Base-by-base conservation (phyloP, 1,140 invertebrate species). In the Pinna nobilis region DNA sequence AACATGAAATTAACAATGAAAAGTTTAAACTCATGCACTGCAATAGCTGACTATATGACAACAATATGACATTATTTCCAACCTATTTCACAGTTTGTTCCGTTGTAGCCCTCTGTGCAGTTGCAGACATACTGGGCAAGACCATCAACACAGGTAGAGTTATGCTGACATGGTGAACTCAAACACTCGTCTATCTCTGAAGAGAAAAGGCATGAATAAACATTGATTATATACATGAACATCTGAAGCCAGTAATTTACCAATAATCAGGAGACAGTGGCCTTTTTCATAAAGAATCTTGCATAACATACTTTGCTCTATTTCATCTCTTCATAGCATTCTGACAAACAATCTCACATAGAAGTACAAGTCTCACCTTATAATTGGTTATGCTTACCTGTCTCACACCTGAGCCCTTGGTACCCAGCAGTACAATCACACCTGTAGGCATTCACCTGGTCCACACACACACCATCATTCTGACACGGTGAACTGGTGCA, bases 261-360 rank as follows among this genome's bases (percentile, higher is more conserved):
- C 11, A 30, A 32, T 51, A 11, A 23, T 57, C 6, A 30, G 2
- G 0, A 32, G 9, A 57, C 74, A 77, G 63, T 77, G 69, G 23
- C 72, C 59, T 20, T 72, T 44, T 64, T 71, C 74, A 35, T 30
- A n/a, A n/a, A n/a, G n/a, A n/a, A n/a, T n/a, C n/a, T n/a, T n/a
- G n/a, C n/a, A n/a, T n/a, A n/a, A n/a, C n/a, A n/a, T n/a, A n/a
- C n/a, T n/a, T n/a, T n/a, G n/a, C n/a, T n/a, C n/a, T n/a, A n/a
- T n/a, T n/a, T n/a, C n/a, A n/a, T n/a, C n/a, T n/a, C n/a, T n/a
- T n/a, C n/a, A n/a, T n/a, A n/a, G n/a, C n/a, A n/a, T n/a, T n/a
- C n/a, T 53, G 2, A 18, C 28, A 30, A 37, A 64, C 3, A 28
- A 28, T 20, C 11, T 28, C 2, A 28, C 39, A 18, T 30, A 41